Base-by-base conservation (phyloP, 2,888 invertebrate species). In the Dioctria rufipes region DNA sequence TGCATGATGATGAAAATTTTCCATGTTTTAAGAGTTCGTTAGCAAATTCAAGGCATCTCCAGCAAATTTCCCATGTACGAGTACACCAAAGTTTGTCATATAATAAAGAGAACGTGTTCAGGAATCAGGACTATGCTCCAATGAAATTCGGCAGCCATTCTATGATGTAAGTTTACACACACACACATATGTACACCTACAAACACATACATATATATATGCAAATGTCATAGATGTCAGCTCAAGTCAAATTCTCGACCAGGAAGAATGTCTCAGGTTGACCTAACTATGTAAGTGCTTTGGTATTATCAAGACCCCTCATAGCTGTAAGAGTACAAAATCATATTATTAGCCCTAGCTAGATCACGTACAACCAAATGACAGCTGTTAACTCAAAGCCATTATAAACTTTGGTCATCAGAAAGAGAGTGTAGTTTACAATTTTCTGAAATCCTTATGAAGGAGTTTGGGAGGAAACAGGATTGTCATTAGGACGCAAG, bases 331-430 rank as follows among this genome's bases (percentile, higher is more conserved):
- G 37, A 42, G 42, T 60, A n/a, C 40, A 40, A 25, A 25, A 13
- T 42, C 60, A 40, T 58, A 73, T 71, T 54, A 71, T 73, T 73
- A 73, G 60, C 66, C 58, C 25, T 43, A 49, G 46, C 11, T 42
- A 49, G 67, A 66, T 73, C 81, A 81, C 81, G 81, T 81, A 46
- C 71, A 69, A 65, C 39, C 60, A 58, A 67, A 80, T 81, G 80
- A 80, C 81, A 81, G 80, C 81, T 81, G 81, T 75, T 80, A 67
- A 80, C 79, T 80, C 54, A 73, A 81, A 69, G 25, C 77, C 77
- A 81, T 81, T 81, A 81, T 40, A 81, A 81, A 81, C 61, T 81
- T 81, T 81, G 75, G 80, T 63, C 80, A 81, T 81, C 81, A 81
- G 79, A 80, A 81, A 79, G 49, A 79, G 25, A 25, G 25, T 25